These are phyloP conservation scores for Pangasius djambal DNA, from an alignment of 2,797 vertebrate species.

Conservation along the genomic window DNA sequence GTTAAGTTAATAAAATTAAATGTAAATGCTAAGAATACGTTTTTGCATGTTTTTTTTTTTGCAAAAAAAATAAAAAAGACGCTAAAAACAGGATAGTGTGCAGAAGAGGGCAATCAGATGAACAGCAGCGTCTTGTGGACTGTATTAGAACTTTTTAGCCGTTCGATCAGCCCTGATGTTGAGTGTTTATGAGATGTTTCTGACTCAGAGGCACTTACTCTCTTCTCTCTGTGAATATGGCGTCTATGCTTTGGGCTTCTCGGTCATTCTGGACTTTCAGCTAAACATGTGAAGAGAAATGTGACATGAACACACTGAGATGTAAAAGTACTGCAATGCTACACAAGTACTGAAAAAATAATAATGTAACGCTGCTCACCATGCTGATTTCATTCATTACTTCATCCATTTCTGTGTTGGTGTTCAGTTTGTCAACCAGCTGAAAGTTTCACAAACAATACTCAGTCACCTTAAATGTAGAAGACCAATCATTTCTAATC, in stretches of 20 bases:
- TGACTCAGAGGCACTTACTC: slow-evolving; percentile 76
- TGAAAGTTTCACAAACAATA: slow-evolving; percentile 65
- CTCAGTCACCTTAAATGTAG: not conserved
- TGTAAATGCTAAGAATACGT: not conserved
- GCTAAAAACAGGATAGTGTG: not conserved
- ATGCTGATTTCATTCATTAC: slow-evolving; percentile 86
- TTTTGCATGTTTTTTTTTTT: not conserved
- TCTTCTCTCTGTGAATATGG: slow-evolving; percentile 92
- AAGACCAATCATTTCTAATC: not conserved
- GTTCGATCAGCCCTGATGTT: not conserved
- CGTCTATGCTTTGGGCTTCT: slow-evolving; percentile 86
- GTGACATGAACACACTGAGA: not conserved
- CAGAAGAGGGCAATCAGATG: not conserved
- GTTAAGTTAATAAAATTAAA: not conserved
- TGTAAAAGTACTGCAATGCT: not conserved
- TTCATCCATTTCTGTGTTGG: slow-evolving; percentile 91
- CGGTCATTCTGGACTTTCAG: slow-evolving; percentile 90
- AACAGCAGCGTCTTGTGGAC: not conserved
- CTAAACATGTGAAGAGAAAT: slow-evolving; percentile 66
- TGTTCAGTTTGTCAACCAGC: slow-evolving; percentile 96
- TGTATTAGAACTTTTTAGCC: not conserved
- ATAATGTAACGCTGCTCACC: slow-evolving; percentile 72
- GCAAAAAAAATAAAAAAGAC: not conserved
- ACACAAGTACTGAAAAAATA: not conserved
- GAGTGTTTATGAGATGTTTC: not conserved